Conservation (phyloP, 2,113 vertebrate species). For the Desmodus rotundus region DNA sequence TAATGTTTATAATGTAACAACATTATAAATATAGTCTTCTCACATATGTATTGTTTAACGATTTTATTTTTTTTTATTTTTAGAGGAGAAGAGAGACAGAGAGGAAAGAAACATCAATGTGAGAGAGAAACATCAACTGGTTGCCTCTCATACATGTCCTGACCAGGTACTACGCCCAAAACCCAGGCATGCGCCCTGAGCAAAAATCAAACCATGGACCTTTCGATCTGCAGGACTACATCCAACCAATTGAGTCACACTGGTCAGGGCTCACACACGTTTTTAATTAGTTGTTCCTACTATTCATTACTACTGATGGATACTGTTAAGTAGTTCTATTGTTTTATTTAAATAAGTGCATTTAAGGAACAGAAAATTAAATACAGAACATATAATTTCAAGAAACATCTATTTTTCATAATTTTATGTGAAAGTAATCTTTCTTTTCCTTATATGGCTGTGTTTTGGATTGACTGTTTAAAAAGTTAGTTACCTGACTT, state of each 20-base stretch:
- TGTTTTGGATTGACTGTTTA: background rate
- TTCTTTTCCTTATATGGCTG: background rate
- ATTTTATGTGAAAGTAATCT: background rate
- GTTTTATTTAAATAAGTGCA: background rate
- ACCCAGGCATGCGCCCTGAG: too few relatives aligned
- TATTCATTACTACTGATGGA: background rate
- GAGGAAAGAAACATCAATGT: too few relatives aligned
- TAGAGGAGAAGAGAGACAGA: too few relatives aligned
- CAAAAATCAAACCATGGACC: too few relatives aligned
- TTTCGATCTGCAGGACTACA: too few relatives aligned
- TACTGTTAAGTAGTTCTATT: background rate
- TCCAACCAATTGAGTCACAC: too few relatives aligned
- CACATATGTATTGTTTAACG: background rate
- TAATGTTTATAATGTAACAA: background rate
- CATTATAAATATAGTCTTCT: background rate
- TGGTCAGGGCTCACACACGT: background rate
- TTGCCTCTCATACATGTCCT: too few relatives aligned
- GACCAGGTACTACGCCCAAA: too few relatives aligned
- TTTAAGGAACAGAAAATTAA: background rate
- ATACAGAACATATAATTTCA: background rate
- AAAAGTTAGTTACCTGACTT: background rate
- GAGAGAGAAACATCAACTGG: too few relatives aligned
- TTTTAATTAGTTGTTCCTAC: background rate
- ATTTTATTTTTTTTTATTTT: too few relatives aligned
- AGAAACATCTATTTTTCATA: background rate